Conservation (phyloP, 2,888 invertebrate species). For the Eristalinus sepulchralis region DNA sequence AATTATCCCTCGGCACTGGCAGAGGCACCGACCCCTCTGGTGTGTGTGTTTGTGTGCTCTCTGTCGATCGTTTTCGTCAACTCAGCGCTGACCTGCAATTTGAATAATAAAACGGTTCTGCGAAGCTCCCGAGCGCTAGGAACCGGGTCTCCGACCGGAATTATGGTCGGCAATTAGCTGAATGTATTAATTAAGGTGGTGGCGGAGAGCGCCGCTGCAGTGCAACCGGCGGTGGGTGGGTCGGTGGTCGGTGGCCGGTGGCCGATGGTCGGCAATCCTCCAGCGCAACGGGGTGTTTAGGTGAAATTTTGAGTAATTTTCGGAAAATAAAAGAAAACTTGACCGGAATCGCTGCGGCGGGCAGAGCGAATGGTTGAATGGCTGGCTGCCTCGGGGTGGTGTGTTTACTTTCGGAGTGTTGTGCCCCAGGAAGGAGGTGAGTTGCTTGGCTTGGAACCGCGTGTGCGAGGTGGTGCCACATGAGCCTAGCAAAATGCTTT, state of each 20-base stretch:
- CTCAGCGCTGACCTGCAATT: constrained; percentile 33
- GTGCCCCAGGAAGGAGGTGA: not conserved
- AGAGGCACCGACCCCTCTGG: not conserved
- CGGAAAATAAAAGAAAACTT: constrained; percentile 22
- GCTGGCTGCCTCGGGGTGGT: constrained; percentile 15
- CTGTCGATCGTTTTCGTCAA: constrained; percentile 49
- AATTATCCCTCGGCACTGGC: constrained; percentile 32
- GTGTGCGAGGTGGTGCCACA: constrained; percentile 12
- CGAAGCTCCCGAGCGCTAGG: not conserved
- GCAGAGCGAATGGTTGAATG: not conserved
- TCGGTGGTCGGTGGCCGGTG: not conserved
- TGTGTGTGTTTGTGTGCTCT: not conserved
- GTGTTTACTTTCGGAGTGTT: constrained; percentile 15
- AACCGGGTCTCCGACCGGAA: not conserved
- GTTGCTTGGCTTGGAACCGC: not conserved
- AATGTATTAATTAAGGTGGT: constrained; percentile 55
- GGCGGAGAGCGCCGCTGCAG: not conserved
- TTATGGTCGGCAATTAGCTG: constrained; percentile 38
- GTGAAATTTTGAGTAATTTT: constrained; percentile 54
- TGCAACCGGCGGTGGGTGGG: not conserved
- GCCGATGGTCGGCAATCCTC: not conserved
- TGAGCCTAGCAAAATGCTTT: constrained; percentile 53
- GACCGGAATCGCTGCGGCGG: constrained; percentile 18
- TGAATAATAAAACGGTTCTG: constrained; percentile 30
- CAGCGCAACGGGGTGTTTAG: constrained; percentile 1